Conservation (phyloP, 2,888 invertebrate genomes). For the Drosophila vallismaia region DNA sequence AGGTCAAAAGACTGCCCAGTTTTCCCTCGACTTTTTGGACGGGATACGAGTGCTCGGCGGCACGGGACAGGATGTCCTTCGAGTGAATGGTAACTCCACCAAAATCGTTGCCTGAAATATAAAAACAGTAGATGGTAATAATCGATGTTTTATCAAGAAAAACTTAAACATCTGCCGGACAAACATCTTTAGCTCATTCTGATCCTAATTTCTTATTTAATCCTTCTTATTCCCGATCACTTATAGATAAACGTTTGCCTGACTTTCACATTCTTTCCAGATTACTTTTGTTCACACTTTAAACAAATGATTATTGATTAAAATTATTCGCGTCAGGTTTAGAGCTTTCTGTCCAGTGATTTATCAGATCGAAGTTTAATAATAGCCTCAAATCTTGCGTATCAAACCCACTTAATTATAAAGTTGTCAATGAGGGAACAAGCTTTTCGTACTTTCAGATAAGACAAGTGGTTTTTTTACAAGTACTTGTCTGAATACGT, state of each 20-base stretch:
- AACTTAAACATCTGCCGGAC: not conserved
- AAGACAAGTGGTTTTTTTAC: not conserved
- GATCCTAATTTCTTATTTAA: too few species aligned
- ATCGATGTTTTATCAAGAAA: too few species aligned
- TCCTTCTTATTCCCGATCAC: not conserved
- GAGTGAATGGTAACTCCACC: conserved; percentile 93
- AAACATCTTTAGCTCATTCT: not conserved
- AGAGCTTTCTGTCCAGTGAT: conserved; percentile 7
- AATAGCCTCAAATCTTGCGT: not conserved
- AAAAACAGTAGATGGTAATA: not conserved
- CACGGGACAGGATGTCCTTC: conserved; percentile 89
- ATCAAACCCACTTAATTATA: conserved; percentile 23
- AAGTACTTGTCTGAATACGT: not conserved
- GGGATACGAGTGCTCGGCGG: conserved; percentile 90
- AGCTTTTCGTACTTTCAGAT: conserved; percentile 1
- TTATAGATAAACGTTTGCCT: not conserved
- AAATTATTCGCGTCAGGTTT: not conserved
- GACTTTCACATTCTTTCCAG: conserved; percentile 4
- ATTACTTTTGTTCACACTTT: not conserved
- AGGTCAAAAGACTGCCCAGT: conserved; percentile 87
- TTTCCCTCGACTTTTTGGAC: conserved; percentile 86
- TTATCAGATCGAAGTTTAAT: conserved; percentile 11
- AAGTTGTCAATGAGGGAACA: conserved; percentile 7
- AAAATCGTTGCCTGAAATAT: conserved; percentile 91
- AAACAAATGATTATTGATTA: conserved; percentile 12